These are phyloP conservation scores for Aurelia coerulea DNA, from an alignment of 30 jellyfish, hydroid and myxozoan species.

Conservation along the genomic window DNA sequence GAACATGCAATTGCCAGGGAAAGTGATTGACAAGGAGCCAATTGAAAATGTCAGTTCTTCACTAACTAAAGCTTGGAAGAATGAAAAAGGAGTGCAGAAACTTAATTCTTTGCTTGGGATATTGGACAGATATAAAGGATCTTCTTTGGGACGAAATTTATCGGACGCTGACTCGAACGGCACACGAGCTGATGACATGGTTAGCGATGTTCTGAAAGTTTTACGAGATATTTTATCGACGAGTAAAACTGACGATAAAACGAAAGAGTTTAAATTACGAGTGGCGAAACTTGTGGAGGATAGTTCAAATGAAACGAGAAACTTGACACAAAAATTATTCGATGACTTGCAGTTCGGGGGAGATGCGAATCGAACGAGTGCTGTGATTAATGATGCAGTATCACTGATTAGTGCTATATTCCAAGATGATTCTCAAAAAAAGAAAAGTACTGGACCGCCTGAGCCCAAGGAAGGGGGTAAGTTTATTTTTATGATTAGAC, in stretches of 20 bases:
- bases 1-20: conserved; percentile 1
- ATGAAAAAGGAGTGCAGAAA: conserved; percentile 86
- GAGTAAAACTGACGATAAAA: conserved; percentile 59
- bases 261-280: conserved; percentile 75
- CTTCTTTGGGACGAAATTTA: conserved; percentile 3
- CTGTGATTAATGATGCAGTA: conserved; percentile 88
- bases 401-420: conserved; percentile 82
- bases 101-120: conserved; percentile 72
- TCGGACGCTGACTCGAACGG: conserved; percentile 21
- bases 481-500: too few species aligned
- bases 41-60: conserved; percentile 72
- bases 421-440: conserved; percentile 64
- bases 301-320: conserved; percentile 85
- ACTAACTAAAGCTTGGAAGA: conserved; percentile 70
- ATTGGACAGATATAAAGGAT: conserved; percentile 42
- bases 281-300: conserved; percentile 84
- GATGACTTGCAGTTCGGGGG: conserved; percentile 79
- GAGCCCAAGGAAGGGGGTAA: conserved; percentile 1
- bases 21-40: conserved; percentile 25
- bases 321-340: conserved; percentile 75
- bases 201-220: conserved; percentile 88
- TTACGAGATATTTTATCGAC: conserved; percentile 88
- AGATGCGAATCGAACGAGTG: conserved; percentile 73
- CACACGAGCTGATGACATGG: conserved; percentile 84
- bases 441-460: conserved; percentile 33